Base-by-base conservation (phyloP, 2,797 vertebrate genomes). In the Anabacerthia variegaticeps region DNA sequence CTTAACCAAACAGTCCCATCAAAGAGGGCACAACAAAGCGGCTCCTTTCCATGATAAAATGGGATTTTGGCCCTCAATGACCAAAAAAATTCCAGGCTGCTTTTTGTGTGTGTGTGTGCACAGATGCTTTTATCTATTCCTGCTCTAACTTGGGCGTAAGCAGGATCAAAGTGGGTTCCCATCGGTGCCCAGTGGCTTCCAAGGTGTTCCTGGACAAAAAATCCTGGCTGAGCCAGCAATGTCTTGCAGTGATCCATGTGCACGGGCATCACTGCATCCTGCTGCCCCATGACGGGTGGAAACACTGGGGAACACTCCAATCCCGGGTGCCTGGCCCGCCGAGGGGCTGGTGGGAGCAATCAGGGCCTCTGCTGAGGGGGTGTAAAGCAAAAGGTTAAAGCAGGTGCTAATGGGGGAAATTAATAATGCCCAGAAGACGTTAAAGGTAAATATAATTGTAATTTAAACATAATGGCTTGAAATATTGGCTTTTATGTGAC, bases 1-100 rank as follows among this genome's bases (percentile, higher is more conserved):
- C 96, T 96, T 96, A 95, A 94, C 88, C 89, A 97, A 97, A 97
- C 97, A 97, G 92, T 96, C 87, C 95, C 82, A 39, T 89, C 94
- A 97, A 95, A 96, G 96, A 62, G 62, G 84, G 76, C 61, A 91
- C 92, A 92, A 96, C 95, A 95, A 93, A 97, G 96, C 84, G 6
- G 51, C 78, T 90, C 85, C 85, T 92, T 92, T 95, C 89, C 95
- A 30, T 90, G 96, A 30, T 84, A 74, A 88, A 94, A 91, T 54
- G 37, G 37, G 51, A 55, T 55, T 55, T 55, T 86, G 30, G 10
- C 76, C 59, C 91, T 95, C 94, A 94, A 61, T 87, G 92, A 87
- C 92, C 77, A n/a, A 94, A 96, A 84, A 84, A 10, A 19, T 65
- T 73, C 89, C 91, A 85, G 49, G 68, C 65, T 74, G 74, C 85